Evolutionary conservation across 2,888 invertebrate species (phyloP), one percentile per base, ranked within the genome.

Genomic region (Autographa gamma): DNA sequence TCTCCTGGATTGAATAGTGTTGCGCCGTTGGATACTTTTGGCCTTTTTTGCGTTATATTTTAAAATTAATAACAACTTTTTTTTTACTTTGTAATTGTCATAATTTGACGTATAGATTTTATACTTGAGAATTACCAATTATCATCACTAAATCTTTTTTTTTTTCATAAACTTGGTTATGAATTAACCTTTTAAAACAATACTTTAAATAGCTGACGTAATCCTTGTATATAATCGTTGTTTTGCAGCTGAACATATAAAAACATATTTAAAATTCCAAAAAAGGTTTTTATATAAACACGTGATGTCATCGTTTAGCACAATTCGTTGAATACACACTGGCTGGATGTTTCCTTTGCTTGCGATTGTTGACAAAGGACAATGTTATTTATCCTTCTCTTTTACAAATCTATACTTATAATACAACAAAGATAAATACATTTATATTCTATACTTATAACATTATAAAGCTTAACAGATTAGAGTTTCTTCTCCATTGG

Each of bases 1-100:
- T 82, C 81, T 67, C 81, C 63, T 71, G 80, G 76, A 82, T 74
- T 67, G 71, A 71, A 79, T 75, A 74, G 76, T 82, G 81, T 76
- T 70, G 60, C 72, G 66, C 79, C 80, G 71, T 82, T 34, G 79
- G 76, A 80, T 76, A 76, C 58, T 69, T 73, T 76, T 70, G 78
- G 76, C 79, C 64, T 19, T 74, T 71, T 69, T 77, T 66, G 19
- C 31, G 31, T 48, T n/a, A 48, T 48, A 48, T n/a, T n/a, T 48
- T 8, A n/a, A 48, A n/a, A 48, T 48, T 14, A n/a, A 48, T 48
- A 48, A n/a, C 2, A 43, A 43, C 14, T 14, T 16, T 43, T 16
- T 43, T 16, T 16, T 43, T 4, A 43, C 14, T 43, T 43, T 5
- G 14, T 14, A 43, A 14, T 43, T 16, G 2, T 43, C 2, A 5